These are phyloP conservation scores for Arion vulgaris DNA, from an alignment of 1,140 invertebrate species.

Conservation along the genomic window DNA sequence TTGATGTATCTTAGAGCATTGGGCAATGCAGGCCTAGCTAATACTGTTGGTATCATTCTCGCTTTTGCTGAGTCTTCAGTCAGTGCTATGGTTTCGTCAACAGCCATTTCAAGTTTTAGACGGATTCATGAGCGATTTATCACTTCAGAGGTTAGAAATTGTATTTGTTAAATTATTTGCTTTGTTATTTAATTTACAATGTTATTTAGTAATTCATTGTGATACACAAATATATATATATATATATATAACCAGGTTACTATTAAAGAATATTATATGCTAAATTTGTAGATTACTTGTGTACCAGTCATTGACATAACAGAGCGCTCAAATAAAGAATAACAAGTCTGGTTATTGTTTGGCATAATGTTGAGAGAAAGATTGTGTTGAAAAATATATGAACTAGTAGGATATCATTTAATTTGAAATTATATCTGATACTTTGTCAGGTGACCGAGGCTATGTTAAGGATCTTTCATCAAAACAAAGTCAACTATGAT, in stretches of 20 bases:
- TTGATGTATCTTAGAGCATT: conserved; percentile 62
- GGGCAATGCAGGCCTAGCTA: conserved; percentile 64
- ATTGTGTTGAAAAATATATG: too few relatives aligned
- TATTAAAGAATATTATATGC: too few relatives aligned
- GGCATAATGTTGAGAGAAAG: too few relatives aligned
- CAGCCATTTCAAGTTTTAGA: conserved; percentile 55
- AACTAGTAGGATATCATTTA: too few relatives aligned
- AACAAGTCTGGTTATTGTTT: too few relatives aligned
- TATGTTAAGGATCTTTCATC: conserved; percentile 64
- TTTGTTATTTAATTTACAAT: neutral
- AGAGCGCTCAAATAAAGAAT: too few relatives aligned
- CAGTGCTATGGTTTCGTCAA: conserved; percentile 53
- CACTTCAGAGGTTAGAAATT: neutral
- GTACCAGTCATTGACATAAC: too few relatives aligned
- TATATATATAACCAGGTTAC: too few relatives aligned
- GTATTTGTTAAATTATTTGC: neutral
- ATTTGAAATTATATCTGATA: too few relatives aligned
- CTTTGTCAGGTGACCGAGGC: conserved; percentile 56
- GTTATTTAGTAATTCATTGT: neutral
- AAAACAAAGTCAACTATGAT: conserved; percentile 64
- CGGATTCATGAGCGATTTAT: conserved; percentile 21
- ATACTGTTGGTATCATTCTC: conserved; percentile 52
- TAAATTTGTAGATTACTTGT: too few relatives aligned
- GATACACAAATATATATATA: too few relatives aligned
- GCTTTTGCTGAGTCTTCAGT: conserved; percentile 46